These are phyloP conservation scores for Potorous gilbertii DNA, from an alignment of 2,797 vertebrate genomes.

Conservation along the genomic window DNA sequence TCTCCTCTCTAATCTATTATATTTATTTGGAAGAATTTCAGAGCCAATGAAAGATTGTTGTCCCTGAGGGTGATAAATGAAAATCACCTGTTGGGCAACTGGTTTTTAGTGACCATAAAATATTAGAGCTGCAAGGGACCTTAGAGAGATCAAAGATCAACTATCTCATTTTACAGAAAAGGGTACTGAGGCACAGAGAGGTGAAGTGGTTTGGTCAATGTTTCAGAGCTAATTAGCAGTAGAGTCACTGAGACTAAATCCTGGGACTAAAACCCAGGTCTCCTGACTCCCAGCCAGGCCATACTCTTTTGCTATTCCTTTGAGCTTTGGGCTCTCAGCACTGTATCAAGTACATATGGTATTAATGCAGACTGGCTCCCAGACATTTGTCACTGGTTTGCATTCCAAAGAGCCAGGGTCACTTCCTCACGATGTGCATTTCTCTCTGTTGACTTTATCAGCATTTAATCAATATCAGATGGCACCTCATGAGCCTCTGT, in stretches of 20 bases:
- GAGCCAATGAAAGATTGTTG: neutral
- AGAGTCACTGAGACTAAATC: neutral
- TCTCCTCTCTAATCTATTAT: conserved; percentile 14
- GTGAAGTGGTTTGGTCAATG: neutral
- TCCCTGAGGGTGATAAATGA: neutral
- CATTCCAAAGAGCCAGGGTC: conserved; percentile 74
- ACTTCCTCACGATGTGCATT: conserved; percentile 73
- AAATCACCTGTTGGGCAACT: neutral
- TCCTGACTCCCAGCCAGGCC: neutral
- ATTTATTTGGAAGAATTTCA: conserved; percentile 11
- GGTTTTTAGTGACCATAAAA: neutral
- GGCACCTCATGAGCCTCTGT: conserved; percentile 74
- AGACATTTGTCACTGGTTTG: conserved; percentile 73
- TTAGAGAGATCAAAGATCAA: neutral
- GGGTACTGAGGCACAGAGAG: neutral
- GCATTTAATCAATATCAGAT: conserved; percentile 85
- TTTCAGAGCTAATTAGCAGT: neutral
- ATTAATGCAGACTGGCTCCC: conserved; percentile 62
- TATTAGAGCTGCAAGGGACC: neutral
- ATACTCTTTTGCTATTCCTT: conserved; percentile 19
- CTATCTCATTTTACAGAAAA: neutral
- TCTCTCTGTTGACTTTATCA: conserved; percentile 73
- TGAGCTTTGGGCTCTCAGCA: conserved; percentile 25
- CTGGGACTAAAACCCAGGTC: neutral
- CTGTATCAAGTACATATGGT: conserved; percentile 45